A percentile compares a stretch with the other conserved stretches of the same genome.
These are phyloP conservation scores for Pristionchus maxplancki DNA, from an alignment of 2,888 invertebrate genomes.

Conservation along the genomic window DNA sequence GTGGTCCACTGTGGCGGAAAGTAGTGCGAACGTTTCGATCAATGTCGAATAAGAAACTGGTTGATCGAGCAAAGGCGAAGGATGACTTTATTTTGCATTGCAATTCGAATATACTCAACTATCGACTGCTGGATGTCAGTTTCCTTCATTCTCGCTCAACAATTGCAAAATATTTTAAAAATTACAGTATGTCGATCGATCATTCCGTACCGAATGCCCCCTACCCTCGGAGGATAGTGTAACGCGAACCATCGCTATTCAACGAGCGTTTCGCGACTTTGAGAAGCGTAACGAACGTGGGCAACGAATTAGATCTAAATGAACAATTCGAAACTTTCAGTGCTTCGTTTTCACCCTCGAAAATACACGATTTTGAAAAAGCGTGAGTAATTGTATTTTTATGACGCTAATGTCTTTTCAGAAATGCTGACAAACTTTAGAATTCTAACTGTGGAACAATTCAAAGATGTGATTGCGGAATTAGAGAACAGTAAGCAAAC, in stretches of 20 bases:
- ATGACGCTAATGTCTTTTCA: background rate
- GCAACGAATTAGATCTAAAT: background rate
- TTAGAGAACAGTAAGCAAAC: background rate
- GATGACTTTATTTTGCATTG: background rate
- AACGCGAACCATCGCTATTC: background rate
- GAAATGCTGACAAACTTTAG: background rate
- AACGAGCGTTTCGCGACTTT: background rate
- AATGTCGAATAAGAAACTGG: background rate
- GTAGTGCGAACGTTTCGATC: background rate
- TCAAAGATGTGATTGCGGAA: background rate
- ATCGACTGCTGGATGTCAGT: background rate
- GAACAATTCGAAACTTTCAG: background rate
- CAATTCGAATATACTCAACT: background rate
- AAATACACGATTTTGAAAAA: background rate
- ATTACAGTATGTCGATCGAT: background rate
- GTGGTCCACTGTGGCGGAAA: background rate
- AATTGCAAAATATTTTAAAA: background rate
- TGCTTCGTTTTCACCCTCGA: background rate
- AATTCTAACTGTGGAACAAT: background rate
- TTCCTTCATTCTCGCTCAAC: background rate
- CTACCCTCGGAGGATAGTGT: background rate
- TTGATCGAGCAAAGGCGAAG: background rate
- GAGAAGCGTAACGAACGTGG: background rate
- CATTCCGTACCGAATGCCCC: background rate
- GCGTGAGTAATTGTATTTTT: background rate